Percentiles rank a stretch among this genome's conserved stretches.
phyloP scores from a whole-genome alignment of 2,888 invertebrate genomes.

The Monopis laevigella region DNA sequence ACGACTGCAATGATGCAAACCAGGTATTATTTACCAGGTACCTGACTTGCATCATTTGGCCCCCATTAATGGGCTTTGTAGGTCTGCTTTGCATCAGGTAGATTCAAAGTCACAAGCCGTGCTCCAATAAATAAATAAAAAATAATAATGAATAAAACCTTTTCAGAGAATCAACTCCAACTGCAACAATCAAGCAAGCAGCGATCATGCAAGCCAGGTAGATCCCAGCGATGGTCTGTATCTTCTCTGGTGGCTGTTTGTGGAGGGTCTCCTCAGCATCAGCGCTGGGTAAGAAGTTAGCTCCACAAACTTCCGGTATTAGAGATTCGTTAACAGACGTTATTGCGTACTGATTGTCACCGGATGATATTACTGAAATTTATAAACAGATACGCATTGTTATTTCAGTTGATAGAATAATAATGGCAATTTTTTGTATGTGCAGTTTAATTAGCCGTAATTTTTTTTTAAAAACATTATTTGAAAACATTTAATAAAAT shows the following conservation, averaged over 20 bases:
- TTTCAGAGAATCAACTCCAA: constrained; percentile 71
- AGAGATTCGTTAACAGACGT: constrained; percentile 42
- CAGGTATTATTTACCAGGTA: too few relatives aligned
- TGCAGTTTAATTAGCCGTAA: too few relatives aligned
- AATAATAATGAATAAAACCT: constrained; percentile 32
- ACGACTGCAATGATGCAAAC: too few relatives aligned
- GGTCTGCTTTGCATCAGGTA: too few relatives aligned
- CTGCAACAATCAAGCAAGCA: constrained; percentile 66
- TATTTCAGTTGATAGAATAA: too few relatives aligned
- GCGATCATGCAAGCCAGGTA: constrained; percentile 70
- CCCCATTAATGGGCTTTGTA: too few relatives aligned
- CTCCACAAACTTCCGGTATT: constrained; percentile 52
- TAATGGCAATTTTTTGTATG: too few relatives aligned
- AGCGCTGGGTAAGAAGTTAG: constrained; percentile 54
- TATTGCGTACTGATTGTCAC: constrained; percentile 47
- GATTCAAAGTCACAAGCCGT: too few relatives aligned
- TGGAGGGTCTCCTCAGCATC: constrained; percentile 52
- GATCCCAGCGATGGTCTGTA: constrained; percentile 66
- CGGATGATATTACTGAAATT: constrained; percentile 50
- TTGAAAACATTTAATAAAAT: too few relatives aligned
- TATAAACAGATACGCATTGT: too few relatives aligned
- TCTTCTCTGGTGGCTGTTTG: constrained; percentile 59
- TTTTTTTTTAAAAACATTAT: too few relatives aligned
- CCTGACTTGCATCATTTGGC: too few relatives aligned
- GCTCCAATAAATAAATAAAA: constrained; percentile 6